Evolutionary conservation across 2,888 invertebrate genomes (phyloP).

Genomic region (Drosophila stalkeri): DNA sequence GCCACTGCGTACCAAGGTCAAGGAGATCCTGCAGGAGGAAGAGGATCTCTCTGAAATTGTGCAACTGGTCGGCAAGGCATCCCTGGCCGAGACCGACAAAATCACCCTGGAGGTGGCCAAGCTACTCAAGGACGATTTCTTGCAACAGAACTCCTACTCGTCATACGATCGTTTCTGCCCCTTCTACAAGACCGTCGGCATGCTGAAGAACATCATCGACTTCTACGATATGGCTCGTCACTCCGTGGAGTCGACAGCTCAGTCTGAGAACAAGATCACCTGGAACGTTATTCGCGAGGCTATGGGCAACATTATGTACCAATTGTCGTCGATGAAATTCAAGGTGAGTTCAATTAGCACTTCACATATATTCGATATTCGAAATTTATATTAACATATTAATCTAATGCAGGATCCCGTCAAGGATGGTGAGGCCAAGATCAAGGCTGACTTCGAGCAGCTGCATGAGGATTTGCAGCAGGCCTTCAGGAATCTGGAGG

Average conservation of each 20-base stretch:
- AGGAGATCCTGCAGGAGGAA: slow-evolving; percentile 98
- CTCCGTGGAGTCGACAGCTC: slow-evolving; percentile 98
- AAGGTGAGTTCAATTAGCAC: slow-evolving; percentile 86
- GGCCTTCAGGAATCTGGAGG: slow-evolving; percentile 99
- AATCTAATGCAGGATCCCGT: slow-evolving; percentile 98
- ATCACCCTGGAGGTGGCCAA: slow-evolving; percentile 99
- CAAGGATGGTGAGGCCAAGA: slow-evolving; percentile 98
- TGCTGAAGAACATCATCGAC: slow-evolving; percentile 98
- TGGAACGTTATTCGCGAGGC: slow-evolving; percentile 99
- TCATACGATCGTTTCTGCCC: slow-evolving; percentile 99
- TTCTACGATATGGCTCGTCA: slow-evolving; percentile 99
- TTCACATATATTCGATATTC: slow-evolving; percentile 31
- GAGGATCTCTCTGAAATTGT: slow-evolving; percentile 99
- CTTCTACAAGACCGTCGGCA: slow-evolving; percentile 99
- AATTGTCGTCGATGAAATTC: slow-evolving; percentile 99
- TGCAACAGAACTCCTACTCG: slow-evolving; percentile 99
- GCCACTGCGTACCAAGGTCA: slow-evolving; percentile 96
- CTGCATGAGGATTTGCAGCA: slow-evolving; percentile 98
- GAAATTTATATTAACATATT: too few relatives aligned
- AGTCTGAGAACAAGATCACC: slow-evolving; percentile 99
- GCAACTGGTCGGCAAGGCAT: slow-evolving; percentile 99
- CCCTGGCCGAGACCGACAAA: slow-evolving; percentile 99
- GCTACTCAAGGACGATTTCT: slow-evolving; percentile 98
- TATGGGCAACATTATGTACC: slow-evolving; percentile 98
- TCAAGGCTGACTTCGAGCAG: slow-evolving; percentile 98